A percentile compares a stretch with the other conserved stretches of the same genome.
Evolutionary conservation across 2,113 vertebrate species (phyloP).

Genomic region (human (Homo sapiens)): GRCh38 chr2:121659501-121660000

Average conservation of each 20-base stretch:
- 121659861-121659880: neutral
- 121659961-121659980: too few species aligned
- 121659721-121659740: neutral
- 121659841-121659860: neutral
- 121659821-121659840: neutral
- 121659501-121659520: too few species aligned
- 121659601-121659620: neutral
- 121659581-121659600: neutral
- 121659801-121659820: neutral
- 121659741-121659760: neutral
- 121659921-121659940: too few species aligned
- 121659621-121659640: neutral
- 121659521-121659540: too few species aligned
- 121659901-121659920: too few species aligned
- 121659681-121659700: neutral
- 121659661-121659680: neutral
- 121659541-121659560: too few species aligned
- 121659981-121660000: too few species aligned
- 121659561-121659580: too few species aligned
- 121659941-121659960: too few species aligned
- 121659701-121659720: slow-evolving; percentile 4
- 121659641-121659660: neutral
- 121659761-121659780: neutral
- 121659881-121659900: neutral
- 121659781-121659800: neutral